phyloP scores from a whole-genome alignment of 2,113 vertebrate species.

The Diadophis punctatus region DNA sequence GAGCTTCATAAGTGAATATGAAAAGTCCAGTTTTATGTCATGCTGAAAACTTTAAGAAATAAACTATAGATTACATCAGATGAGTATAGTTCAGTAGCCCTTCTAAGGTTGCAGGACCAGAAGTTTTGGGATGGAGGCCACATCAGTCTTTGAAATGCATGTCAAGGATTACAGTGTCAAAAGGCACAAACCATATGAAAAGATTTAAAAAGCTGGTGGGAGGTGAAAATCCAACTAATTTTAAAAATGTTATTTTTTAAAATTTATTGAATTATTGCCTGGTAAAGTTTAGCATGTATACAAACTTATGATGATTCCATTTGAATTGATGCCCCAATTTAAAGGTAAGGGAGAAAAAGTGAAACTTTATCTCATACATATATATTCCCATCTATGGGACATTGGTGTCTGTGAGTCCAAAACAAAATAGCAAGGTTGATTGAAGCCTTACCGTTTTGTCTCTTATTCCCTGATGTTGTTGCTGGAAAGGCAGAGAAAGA shows the following conservation, averaged over 20 bases:
- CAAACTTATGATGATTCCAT: neutral
- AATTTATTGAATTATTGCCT: neutral
- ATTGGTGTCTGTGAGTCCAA: neutral
- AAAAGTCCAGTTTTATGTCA: neutral
- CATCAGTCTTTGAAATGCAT: neutral
- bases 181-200: neutral
- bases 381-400: neutral
- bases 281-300: neutral
- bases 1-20: neutral
- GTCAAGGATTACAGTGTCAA: neutral
- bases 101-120: neutral
- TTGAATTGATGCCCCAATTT: neutral
- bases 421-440: neutral
- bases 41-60: neutral
- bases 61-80: neutral
- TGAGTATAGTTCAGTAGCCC: neutral
- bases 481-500: neutral
- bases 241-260: neutral
- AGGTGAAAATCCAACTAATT: neutral
- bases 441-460: neutral
- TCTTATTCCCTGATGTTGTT: neutral
- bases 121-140: neutral
- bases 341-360: neutral
- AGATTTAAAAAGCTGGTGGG: neutral
- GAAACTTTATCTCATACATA: neutral